Evolutionary conservation across 2,113 vertebrate species (phyloP).

Genomic region (Heteronetta atricapilla): DNA sequence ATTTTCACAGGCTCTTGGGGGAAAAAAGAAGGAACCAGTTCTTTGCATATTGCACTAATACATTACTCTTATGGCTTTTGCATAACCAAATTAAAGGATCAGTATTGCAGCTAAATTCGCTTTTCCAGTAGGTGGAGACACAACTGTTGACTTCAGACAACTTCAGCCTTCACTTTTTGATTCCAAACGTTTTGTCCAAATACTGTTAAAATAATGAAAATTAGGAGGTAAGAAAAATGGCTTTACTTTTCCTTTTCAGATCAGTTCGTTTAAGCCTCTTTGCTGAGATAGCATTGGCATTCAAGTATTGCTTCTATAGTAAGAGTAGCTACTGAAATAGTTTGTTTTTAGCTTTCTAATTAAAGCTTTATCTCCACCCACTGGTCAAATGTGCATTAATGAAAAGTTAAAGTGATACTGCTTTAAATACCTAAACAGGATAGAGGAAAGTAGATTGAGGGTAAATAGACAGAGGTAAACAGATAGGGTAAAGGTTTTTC

Average conservation of each 20-base stretch:
- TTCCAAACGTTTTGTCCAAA: background rate
- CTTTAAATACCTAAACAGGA: background rate
- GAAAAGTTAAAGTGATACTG: background rate
- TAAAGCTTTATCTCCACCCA: background rate
- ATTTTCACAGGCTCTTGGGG: background rate
- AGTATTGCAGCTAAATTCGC: background rate
- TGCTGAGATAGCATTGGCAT: background rate
- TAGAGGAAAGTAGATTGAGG: background rate
- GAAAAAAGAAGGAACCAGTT: background rate
- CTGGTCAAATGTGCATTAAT: background rate
- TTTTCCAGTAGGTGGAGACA: conserved; percentile 33
- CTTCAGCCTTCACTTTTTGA: background rate
- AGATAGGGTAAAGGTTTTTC: background rate
- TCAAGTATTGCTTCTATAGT: background rate
- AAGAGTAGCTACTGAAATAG: background rate
- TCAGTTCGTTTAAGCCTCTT: background rate
- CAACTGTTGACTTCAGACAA: conserved; percentile 3
- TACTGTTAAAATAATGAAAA: background rate
- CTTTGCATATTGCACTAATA: background rate
- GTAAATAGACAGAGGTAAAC: background rate
- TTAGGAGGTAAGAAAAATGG: background rate
- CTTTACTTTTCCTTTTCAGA: background rate
- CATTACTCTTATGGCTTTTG: background rate
- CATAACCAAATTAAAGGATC: background rate
- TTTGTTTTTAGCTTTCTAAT: conserved; percentile 9